Evolutionary conservation across 1,140 invertebrate genomes (phyloP), one percentile per base, ranked within the genome.

Genomic region (Penaeus indicus): DNA sequence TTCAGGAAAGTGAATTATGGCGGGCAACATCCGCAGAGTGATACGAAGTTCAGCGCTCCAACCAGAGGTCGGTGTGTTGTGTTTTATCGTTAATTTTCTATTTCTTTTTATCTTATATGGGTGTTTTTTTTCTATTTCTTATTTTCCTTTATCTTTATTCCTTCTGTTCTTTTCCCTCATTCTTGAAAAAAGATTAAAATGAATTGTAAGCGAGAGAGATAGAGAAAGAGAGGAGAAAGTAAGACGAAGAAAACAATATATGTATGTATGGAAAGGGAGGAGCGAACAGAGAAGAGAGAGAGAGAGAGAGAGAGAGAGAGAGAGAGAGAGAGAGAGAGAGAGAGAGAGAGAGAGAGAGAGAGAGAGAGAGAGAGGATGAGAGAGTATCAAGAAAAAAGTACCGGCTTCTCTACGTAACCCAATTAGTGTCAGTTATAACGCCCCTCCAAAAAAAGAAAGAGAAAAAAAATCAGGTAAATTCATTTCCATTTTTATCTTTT

Each of bases 1-100:
- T 89, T 89, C 64, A 25, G 62, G 0, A 32, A 42, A 5, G 86
- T 25, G 25, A 27, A 38, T 5, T 87, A 87, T 64, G 86, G 38
- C 16, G 42, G 62, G 18, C 21, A 18, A 13, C 18, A 22, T 11
- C 22, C 18, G 21, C 5, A 32, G 7, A 64, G 19, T 3, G 82
- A 61, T 22, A 84, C 10, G 1, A 32, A 42, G 16, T 75, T 22
- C 47, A 27, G 18, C 38, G 83, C 64, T 54, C 13, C 25, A n/a
- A 18, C 22, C 4, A 47, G 1, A 81, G 79, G 42, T 61, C 10
- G 22, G 32, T 32, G 0, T 32, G 1, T 32, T 32, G 32, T 32
- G 32, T 32, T 32, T 32, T 32, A 32, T 2, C 0, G 32, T 32
- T 0, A 32, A 32, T 32, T 32, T 32, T 32, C 32, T 1, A 32